These are phyloP conservation scores for Hydrophis major DNA, from an alignment of 2,797 vertebrate genomes.

Conservation along the genomic window DNA sequence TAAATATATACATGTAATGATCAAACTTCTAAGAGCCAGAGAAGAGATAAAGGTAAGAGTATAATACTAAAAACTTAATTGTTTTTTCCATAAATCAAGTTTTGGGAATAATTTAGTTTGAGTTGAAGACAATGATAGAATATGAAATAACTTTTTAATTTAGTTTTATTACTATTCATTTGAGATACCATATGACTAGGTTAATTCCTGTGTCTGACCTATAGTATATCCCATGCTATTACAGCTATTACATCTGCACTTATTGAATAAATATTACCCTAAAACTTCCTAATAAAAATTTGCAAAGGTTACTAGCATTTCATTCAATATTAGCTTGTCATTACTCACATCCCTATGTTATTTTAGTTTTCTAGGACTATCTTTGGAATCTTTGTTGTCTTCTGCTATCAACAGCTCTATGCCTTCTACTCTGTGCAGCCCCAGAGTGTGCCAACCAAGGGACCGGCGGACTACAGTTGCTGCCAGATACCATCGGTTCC, in stretches of 20 bases:
- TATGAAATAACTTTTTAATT: neutral
- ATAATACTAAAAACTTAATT: neutral
- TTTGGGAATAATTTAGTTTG: neutral
- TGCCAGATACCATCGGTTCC: too few species aligned
- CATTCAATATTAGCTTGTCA: neutral
- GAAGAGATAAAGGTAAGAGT: neutral
- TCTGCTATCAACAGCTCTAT: neutral
- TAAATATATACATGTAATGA: neutral
- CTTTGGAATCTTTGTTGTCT: neutral
- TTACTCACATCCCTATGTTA: neutral
- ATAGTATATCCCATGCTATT: neutral
- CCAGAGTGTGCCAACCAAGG: too few species aligned
- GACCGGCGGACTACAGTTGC: too few species aligned
- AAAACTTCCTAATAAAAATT: neutral
- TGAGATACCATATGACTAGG: neutral
- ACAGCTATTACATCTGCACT: neutral
- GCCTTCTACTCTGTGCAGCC: too few species aligned
- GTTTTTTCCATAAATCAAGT: neutral
- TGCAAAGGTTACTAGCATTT: neutral
- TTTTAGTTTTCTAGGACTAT: neutral
- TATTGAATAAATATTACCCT: neutral
- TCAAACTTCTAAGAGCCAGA: neutral
- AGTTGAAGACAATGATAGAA: neutral
- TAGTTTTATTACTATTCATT: neutral
- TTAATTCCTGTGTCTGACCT: neutral